Evolutionary conservation across 2,113 vertebrate species (phyloP).

Genomic region (Pluvianellus socialis): DNA sequence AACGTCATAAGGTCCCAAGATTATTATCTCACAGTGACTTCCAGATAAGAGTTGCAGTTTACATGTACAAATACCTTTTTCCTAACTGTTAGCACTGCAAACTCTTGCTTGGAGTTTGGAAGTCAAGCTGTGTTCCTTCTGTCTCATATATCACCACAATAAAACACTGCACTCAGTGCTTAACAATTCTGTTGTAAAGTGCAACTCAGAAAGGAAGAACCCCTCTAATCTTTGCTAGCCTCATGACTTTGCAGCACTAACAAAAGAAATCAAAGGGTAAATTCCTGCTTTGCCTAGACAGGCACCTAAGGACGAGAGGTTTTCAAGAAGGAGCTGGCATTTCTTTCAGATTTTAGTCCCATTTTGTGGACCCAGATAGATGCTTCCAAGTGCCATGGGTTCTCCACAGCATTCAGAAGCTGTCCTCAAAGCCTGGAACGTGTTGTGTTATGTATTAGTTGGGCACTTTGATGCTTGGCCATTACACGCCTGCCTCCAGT

Average conservation of each 20-base stretch:
- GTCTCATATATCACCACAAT: not conserved
- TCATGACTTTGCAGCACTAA: not conserved
- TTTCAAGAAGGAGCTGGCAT: not conserved
- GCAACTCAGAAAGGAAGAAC: not conserved
- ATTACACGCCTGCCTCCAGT: not conserved
- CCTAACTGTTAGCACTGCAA: not conserved
- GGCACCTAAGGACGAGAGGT: not conserved
- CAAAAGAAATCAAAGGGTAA: not conserved
- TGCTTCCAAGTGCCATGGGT: not conserved
- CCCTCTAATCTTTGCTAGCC: not conserved
- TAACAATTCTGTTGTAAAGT: not conserved
- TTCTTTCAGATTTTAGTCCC: not conserved
- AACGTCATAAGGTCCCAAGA: not conserved
- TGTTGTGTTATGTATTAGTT: not conserved
- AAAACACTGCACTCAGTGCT: not conserved
- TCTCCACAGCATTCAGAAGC: not conserved
- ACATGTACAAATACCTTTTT: not conserved
- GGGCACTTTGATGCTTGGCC: not conserved
- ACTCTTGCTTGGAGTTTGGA: not conserved
- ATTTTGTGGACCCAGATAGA: not conserved
- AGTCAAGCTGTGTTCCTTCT: slow-evolving; percentile 9
- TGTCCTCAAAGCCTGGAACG: not conserved
- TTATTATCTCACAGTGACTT: slow-evolving; percentile 31
- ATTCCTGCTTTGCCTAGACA: not conserved
- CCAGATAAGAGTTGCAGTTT: not conserved